Evolutionary conservation across 2,888 invertebrate species (phyloP), one percentile per base, ranked within the genome.

Genomic region (Cinara cedri): DNA sequence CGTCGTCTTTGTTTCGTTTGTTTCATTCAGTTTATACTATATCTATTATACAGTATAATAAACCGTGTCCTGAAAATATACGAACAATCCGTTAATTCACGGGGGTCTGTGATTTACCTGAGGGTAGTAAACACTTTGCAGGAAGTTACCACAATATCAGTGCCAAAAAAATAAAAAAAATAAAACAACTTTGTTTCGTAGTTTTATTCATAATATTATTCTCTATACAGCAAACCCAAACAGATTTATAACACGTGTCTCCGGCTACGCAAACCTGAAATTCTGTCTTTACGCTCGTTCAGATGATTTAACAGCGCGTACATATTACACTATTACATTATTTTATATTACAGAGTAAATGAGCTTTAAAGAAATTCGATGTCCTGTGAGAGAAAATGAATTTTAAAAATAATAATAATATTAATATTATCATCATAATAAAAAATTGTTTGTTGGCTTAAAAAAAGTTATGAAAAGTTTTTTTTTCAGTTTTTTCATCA

Each of bases 221-320:
- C 34, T 74, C 51, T 11, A 19, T 6, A 51, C 34, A 62, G 46
- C 24, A 60, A 71, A 60, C 21, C 49, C 16, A 34, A 62, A 72
- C 74, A 19, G 63, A 74, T 74, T 63, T 60, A 51, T 72, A 74
- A 74, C 63, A 63, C 74, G 51, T 72, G 72, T 62, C 34, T 72
- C 62, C 74, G 74, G 63, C 42, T 62, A 21, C 34, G 34, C 6
- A 34, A 21, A 63, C 21, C 21, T 74, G 51, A 42, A 63, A 74
- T 42, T 16, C 34, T 2, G 14, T 24, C 24, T 62, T 72, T 74
- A 51, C 72, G 49, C 49, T 26, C 51, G n/a, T 34, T 62, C 51
- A 13, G 26, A 10, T 19, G 46, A 16, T 63, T 21, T 4, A 21
- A 14, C n/a, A 19, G 13, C 9, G 21, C 2, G 11, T 24, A 57